Percentiles rank a stretch among this genome's conserved stretches.
Conservation (phyloP, 2,113 vertebrate species). For the Rhea americana region DNA sequence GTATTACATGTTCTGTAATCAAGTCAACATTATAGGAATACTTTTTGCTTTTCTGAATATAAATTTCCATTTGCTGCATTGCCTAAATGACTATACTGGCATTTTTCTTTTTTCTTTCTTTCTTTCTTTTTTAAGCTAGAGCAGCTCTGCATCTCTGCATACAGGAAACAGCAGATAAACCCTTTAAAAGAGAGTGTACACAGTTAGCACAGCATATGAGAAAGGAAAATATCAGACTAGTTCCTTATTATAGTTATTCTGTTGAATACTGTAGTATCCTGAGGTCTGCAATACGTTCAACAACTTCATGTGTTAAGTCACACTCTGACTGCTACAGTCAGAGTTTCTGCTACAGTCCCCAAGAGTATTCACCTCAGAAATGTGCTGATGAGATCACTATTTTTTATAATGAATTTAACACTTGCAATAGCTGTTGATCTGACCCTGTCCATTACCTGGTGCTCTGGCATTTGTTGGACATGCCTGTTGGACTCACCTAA, state of each 20-base stretch:
- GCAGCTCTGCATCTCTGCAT: accelerated
- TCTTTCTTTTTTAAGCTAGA: not conserved
- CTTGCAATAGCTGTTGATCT: not conserved
- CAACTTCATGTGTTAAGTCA: not conserved
- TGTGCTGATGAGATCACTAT: not conserved
- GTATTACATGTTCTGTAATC: not conserved
- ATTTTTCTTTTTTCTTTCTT: not conserved
- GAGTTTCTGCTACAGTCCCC: not conserved
- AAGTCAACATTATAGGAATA: not conserved
- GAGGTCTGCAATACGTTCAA: not conserved
- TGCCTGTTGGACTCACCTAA: not conserved
- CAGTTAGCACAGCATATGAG: not conserved
- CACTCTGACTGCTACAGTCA: not conserved
- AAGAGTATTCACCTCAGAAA: not conserved
- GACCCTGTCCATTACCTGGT: not conserved
- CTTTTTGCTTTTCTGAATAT: not conserved
- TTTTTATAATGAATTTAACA: not conserved
- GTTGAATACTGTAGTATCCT: not conserved
- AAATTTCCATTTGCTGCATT: not conserved
- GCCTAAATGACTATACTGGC: not conserved
- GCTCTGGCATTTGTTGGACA: not conserved
- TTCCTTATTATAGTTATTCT: not conserved
- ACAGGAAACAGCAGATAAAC: not conserved
- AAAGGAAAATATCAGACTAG: not conserved
- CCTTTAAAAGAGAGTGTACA: not conserved